Conservation (phyloP, 2,888 invertebrate genomes). For the Andrena marginata region DNA sequence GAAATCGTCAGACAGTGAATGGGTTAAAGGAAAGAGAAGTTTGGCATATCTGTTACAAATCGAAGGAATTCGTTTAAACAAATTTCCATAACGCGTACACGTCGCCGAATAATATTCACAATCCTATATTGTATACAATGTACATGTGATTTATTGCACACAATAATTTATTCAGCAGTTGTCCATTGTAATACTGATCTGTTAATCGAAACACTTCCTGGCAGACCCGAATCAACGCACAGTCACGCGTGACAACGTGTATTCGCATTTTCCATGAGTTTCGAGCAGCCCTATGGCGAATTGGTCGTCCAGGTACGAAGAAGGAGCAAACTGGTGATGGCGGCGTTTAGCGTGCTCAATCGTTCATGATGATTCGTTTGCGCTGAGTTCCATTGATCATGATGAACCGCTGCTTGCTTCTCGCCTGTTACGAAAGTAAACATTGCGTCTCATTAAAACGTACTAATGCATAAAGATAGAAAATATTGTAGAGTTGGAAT, state of each 20-base stretch:
- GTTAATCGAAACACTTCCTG: conserved; percentile 27
- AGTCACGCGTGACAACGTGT: not conserved
- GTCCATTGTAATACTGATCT: conserved; percentile 49
- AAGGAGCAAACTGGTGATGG: conserved; percentile 39
- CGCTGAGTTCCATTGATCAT: conserved; percentile 88
- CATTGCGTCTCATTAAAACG: not conserved
- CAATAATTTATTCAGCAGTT: conserved; percentile 38
- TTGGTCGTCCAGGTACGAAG: conserved; percentile 21
- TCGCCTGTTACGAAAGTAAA: conserved; percentile 85
- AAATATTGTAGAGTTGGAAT: no score
- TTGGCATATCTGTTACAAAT: conserved; percentile 23
- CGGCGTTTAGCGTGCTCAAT: conserved; percentile 33
- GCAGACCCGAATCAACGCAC: not conserved
- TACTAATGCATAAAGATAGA: not conserved
- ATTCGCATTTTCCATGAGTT: not conserved
- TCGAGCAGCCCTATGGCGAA: conserved; percentile 20
- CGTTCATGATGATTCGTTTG: conserved; percentile 41
- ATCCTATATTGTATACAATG: conserved; percentile 13
- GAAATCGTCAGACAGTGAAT: no score
- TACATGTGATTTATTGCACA: conserved; percentile 15
- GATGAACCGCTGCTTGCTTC: conserved; percentile 88
- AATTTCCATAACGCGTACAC: not conserved
- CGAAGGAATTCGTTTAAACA: not conserved
- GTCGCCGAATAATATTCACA: conserved; percentile 13
- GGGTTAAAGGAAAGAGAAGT: not conserved